Percentiles rank a stretch among this genome's conserved stretches.
These are phyloP conservation scores for Campylomormyrus tamandua DNA, from an alignment of 2,113 vertebrate genomes.

Conservation along the genomic window DNA sequence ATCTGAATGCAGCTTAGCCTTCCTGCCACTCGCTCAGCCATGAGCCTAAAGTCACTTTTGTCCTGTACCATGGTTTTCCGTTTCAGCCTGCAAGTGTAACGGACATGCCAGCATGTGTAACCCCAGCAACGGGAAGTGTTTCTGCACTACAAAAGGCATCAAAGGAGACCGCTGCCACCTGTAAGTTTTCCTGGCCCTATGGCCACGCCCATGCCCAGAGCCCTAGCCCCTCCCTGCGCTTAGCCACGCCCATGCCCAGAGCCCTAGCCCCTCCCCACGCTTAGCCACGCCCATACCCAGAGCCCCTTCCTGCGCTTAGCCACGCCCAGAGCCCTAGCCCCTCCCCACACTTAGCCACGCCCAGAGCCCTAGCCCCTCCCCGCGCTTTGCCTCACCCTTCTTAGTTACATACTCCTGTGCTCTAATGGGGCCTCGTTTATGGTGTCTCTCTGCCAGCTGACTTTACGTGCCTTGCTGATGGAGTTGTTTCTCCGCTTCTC, in stretches of 20 bases:
- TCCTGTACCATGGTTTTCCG: not conserved
- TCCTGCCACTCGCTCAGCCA: not conserved
- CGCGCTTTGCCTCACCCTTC: not conserved
- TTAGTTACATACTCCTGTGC: not conserved
- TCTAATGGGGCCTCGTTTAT: not conserved
- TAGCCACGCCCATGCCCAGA: not conserved
- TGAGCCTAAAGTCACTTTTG: not conserved
- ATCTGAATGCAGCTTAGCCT: not conserved
- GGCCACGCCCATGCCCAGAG: not conserved
- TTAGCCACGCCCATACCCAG: not conserved
- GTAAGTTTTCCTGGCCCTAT: constrained; percentile 63
- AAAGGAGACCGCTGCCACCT: constrained; percentile 95
- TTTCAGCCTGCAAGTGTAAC: constrained; percentile 90
- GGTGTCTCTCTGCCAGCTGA: not conserved
- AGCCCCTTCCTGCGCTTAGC: not conserved
- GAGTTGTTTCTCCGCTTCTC: constrained; percentile 14
- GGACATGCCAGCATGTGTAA: constrained; percentile 91
- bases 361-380: constrained; percentile 22
- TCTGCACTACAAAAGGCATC: constrained; percentile 97
- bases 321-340: not conserved
- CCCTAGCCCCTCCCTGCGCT: constrained; percentile 14
- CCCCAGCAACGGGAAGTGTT: constrained; percentile 87
- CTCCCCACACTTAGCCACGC: not conserved
- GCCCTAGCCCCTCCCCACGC: constrained; percentile 17
- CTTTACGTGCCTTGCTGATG: not conserved